phyloP scores from a whole-genome alignment of 2,888 invertebrate species.

The Bruchidius siliquastri region DNA sequence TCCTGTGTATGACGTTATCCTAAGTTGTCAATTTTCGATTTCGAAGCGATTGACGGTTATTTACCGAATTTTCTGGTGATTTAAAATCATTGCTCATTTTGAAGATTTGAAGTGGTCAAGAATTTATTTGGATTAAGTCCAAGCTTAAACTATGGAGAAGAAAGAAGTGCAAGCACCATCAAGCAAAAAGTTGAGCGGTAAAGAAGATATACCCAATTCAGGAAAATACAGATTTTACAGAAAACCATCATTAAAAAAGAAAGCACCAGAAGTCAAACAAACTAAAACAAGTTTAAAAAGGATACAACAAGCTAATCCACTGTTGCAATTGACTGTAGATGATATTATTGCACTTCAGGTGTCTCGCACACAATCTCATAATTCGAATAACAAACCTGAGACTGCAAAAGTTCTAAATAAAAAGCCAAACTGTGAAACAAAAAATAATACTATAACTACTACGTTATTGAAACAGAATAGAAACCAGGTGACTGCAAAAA shows the following conservation, averaged over 20 bases:
- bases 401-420: background rate
- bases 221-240: slow-evolving; percentile 20
- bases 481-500: background rate
- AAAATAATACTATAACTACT: slow-evolving; percentile 1
- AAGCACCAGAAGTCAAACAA: slow-evolving; percentile 31
- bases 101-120: too few relatives aligned
- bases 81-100: background rate
- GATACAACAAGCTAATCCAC: slow-evolving; percentile 31
- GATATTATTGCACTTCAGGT: slow-evolving; percentile 5
- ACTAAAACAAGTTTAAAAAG: slow-evolving; percentile 35
- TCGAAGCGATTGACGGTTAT: background rate
- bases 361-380: background rate
- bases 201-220: slow-evolving; percentile 10
- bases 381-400: background rate
- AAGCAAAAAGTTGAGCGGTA: background rate
- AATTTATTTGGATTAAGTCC: background rate
- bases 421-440: background rate
- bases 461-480: background rate
- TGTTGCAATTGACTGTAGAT: slow-evolving; percentile 24
- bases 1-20: too few relatives aligned
- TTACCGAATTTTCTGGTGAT: background rate
- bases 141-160: background rate
- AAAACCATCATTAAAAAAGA: slow-evolving; percentile 23
- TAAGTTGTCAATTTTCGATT: background rate
- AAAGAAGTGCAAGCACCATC: background rate